A percentile compares a stretch with the other conserved stretches of the same genome.
Conservation (phyloP, 2,797 vertebrate genomes). For the Galagoides demidoff region DNA sequence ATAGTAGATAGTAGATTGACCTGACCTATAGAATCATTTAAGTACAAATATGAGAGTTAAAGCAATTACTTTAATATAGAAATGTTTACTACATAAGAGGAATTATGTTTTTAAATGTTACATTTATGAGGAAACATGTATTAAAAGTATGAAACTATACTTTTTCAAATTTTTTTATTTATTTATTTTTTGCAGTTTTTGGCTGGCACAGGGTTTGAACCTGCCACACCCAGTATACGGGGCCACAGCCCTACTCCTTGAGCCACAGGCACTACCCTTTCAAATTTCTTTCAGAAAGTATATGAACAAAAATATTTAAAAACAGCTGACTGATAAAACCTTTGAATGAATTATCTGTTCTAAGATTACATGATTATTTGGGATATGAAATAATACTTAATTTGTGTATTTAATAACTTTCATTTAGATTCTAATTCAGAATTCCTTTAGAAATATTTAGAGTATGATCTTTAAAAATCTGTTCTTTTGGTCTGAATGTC, state of each 20-base stretch:
- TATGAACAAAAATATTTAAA: background rate
- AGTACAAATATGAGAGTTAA: background rate
- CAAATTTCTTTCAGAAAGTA: background rate
- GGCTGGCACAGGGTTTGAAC: no score
- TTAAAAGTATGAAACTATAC: background rate
- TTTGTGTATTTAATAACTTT: background rate
- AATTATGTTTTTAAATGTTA: slow-evolving; percentile 51
- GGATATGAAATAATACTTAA: background rate
- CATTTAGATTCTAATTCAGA: background rate
- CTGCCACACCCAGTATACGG: no score
- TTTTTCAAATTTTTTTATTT: background rate
- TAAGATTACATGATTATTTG: background rate
- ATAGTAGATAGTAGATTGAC: background rate
- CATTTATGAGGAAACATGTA: slow-evolving; percentile 5
- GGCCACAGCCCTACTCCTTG: no score
- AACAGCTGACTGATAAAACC: background rate
- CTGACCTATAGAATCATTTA: slow-evolving; percentile 30
- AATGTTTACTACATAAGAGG: background rate
- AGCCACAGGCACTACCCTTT: no score
- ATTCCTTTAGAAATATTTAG: slow-evolving; percentile 16
- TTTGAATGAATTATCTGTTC: background rate
- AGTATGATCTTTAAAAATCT: background rate
- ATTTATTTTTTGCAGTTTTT: no score
- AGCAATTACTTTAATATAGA: background rate
- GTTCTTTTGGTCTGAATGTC: background rate